Conservation (phyloP, 2,113 vertebrate species). For the Hydrochoerus hydrochaeris region DNA sequence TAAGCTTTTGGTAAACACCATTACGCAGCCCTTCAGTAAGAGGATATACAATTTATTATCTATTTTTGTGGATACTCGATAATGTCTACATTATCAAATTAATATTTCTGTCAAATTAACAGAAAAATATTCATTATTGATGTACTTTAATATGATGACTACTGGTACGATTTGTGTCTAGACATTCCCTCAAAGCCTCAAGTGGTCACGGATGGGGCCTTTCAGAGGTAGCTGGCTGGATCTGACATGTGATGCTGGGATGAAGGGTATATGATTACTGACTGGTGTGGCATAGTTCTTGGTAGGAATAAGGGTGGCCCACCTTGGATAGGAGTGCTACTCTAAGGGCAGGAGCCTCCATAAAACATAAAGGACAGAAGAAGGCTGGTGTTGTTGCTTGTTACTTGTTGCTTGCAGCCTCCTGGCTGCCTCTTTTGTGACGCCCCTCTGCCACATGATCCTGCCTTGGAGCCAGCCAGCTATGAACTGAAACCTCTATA, state of each 20-base stretch:
- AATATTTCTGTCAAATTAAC: background rate
- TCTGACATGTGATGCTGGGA: background rate
- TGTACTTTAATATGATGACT: background rate
- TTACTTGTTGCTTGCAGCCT: background rate
- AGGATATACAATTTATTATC: background rate
- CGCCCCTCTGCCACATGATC: background rate
- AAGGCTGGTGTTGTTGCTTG: background rate
- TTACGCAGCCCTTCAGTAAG: background rate
- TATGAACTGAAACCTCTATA: background rate
- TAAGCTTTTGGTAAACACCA: background rate
- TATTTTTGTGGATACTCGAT: background rate
- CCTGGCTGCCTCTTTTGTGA: background rate
- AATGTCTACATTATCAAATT: background rate
- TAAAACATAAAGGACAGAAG: background rate
- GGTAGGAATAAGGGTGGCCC: background rate
- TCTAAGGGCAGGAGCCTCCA: background rate
- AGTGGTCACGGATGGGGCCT: background rate
- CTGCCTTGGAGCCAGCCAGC: background rate
- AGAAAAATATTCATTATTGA: background rate
- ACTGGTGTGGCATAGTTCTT: background rate
- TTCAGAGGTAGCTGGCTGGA: background rate
- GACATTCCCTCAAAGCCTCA: background rate
- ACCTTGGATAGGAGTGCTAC: background rate
- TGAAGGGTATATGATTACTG: background rate
- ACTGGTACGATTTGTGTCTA: background rate